phyloP scores from a whole-genome alignment of 2,113 vertebrate species.

The Dryoscopus gambensis region DNA sequence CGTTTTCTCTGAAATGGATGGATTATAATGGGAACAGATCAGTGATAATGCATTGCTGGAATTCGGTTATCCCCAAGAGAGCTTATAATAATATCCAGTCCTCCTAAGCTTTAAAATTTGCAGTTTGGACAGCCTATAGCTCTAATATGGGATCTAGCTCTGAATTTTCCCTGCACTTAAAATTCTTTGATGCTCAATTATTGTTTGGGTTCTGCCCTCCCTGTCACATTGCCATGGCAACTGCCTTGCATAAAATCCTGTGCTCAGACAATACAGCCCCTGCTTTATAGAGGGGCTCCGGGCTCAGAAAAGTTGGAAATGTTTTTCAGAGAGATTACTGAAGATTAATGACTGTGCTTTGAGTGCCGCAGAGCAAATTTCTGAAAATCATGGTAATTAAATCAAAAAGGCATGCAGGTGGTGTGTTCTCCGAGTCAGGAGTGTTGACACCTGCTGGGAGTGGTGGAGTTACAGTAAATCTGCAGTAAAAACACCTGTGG shows the following conservation, averaged over 20 bases:
- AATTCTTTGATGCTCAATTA: slow-evolving; percentile 25
- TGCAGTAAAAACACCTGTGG: background rate
- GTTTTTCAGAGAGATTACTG: slow-evolving; percentile 41
- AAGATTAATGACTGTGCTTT: slow-evolving; percentile 38
- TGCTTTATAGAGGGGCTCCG: background rate
- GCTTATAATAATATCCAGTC: slow-evolving; percentile 34
- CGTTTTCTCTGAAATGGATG: slow-evolving; percentile 28
- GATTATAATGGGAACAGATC: slow-evolving; percentile 49
- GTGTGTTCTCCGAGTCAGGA: background rate
- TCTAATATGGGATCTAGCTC: background rate
- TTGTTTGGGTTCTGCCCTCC: slow-evolving; percentile 29
- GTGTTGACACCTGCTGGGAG: background rate
- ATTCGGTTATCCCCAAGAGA: slow-evolving; percentile 13
- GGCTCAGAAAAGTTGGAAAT: slow-evolving; percentile 43
- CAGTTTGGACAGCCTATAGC: slow-evolving; percentile 8
- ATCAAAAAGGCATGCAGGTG: background rate
- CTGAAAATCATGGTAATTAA: slow-evolving; percentile 27
- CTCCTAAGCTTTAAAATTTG: slow-evolving; percentile 27
- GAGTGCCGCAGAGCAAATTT: background rate
- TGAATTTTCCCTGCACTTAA: slow-evolving; percentile 10
- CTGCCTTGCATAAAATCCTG: slow-evolving; percentile 24
- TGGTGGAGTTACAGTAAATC: background rate
- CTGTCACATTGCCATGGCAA: background rate
- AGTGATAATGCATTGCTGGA: slow-evolving; percentile 48
- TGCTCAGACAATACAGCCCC: background rate